Evolutionary conservation across 2,113 vertebrate genomes (phyloP).

Genomic region (Grammomys dolichurus): DNA sequence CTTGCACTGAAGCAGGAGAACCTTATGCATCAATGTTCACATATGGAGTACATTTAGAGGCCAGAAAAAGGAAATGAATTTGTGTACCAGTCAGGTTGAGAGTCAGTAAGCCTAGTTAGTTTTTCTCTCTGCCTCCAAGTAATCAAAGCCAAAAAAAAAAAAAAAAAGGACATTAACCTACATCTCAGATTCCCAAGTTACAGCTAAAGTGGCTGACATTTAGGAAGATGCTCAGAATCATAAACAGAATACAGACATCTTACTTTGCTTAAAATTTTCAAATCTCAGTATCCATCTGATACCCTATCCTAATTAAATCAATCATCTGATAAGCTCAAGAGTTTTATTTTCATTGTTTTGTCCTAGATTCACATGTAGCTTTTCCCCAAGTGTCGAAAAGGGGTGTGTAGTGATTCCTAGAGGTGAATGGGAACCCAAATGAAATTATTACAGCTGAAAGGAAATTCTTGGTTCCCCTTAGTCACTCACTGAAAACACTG

Average conservation of each 20-base stretch:
- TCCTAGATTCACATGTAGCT: background rate
- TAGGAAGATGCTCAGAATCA: constrained; percentile 15
- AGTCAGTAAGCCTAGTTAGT: background rate
- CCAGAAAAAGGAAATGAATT: background rate
- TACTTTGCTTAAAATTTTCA: background rate
- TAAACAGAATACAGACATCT: background rate
- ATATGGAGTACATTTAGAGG: background rate
- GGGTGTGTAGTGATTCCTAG: background rate
- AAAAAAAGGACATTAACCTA: background rate
- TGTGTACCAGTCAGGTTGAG: background rate
- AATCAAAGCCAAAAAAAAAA: background rate
- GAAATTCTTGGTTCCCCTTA: background rate
- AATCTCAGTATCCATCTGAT: constrained; percentile 22
- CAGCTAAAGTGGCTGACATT: background rate
- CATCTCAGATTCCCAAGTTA: background rate
- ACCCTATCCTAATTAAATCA: background rate
- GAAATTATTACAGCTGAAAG: background rate
- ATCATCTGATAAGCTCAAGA: background rate
- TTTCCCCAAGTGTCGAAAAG: background rate
- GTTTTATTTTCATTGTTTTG: background rate
- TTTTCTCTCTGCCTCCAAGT: background rate
- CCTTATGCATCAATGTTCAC: background rate
- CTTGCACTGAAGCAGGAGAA: background rate
- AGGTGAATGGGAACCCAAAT: background rate
- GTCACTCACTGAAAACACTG: constrained; percentile 34